Evolutionary conservation across 1,140 invertebrate genomes (phyloP).

Genomic region (Uloborus diversus): DNA sequence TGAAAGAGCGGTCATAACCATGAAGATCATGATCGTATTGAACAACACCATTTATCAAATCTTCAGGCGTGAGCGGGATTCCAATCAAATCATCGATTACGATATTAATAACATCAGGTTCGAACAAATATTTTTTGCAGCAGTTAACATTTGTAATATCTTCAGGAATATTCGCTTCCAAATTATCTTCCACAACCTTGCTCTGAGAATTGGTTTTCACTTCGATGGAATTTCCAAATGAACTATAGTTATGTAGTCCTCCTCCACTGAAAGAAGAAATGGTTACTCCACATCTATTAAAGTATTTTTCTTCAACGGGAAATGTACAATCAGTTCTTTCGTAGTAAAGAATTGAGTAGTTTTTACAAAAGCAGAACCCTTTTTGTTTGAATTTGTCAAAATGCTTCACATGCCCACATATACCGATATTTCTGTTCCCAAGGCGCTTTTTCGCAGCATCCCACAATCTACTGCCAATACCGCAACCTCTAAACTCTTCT

Average conservation of each 20-base stretch:
- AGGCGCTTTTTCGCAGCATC: neutral
- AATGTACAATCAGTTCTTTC: neutral
- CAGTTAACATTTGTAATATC: too few relatives aligned
- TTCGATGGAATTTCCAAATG: too few relatives aligned
- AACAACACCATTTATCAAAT: neutral
- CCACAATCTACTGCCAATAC: neutral
- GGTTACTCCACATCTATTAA: neutral
- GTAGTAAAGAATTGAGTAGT: neutral
- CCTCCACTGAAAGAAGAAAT: neutral
- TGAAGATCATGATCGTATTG: neutral
- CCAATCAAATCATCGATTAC: neutral
- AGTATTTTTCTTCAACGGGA: neutral
- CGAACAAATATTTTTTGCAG: too few relatives aligned
- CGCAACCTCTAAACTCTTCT: neutral
- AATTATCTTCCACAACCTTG: too few relatives aligned
- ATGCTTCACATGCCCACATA: neutral
- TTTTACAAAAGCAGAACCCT: neutral
- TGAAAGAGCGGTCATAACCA: neutral
- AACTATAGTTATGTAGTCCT: too few relatives aligned
- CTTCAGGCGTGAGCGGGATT: too few relatives aligned
- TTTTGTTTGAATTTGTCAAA: neutral
- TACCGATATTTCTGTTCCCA: neutral
- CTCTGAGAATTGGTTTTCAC: too few relatives aligned
- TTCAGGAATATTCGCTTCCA: too few relatives aligned
- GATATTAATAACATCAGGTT: too few relatives aligned